Percentiles rank a stretch among this genome's conserved stretches.
Conservation (phyloP, 2,113 vertebrate species). For the Heterotis niloticus region DNA sequence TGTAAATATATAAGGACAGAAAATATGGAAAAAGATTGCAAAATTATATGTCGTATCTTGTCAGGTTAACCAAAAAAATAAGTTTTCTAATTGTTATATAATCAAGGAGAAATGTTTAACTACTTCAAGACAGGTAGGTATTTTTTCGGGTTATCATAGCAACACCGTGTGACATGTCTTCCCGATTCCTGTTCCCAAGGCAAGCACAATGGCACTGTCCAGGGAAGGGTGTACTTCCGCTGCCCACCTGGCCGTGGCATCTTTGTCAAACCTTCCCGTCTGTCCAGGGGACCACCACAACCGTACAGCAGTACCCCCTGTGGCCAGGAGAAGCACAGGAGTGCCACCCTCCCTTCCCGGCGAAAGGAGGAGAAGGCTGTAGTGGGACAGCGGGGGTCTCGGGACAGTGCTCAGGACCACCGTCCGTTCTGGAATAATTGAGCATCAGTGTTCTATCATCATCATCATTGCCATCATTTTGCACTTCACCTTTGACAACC, state of each 20-base stretch:
- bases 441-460: constrained; percentile 35
- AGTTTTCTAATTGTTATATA: too few species aligned
- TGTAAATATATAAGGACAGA: too few species aligned
- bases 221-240: constrained; percentile 74
- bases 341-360: constrained; percentile 35
- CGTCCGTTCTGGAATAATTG: constrained; percentile 64
- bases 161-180: not conserved
- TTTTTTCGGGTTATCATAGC: too few species aligned
- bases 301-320: constrained; percentile 51
- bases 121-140: not conserved
- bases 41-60: too few species aligned
- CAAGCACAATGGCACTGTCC: constrained; percentile 75
- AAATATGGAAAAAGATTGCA: too few species aligned
- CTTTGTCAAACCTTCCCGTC: constrained; percentile 72
- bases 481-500: constrained; percentile 25
- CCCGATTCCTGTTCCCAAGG: constrained; percentile 59
- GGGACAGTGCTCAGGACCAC: constrained; percentile 64
- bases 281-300: constrained; percentile 65
- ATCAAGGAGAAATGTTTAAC: not conserved
- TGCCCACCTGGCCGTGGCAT: constrained; percentile 71
- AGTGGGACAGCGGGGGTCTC: constrained; percentile 55
- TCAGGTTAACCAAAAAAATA: too few species aligned
- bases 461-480: constrained; percentile 60
- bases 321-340: constrained; percentile 51
- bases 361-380: constrained; percentile 41